These are phyloP conservation scores for Erpornis zantholeuca DNA, from an alignment of 2,113 vertebrate genomes.

Conservation along the genomic window DNA sequence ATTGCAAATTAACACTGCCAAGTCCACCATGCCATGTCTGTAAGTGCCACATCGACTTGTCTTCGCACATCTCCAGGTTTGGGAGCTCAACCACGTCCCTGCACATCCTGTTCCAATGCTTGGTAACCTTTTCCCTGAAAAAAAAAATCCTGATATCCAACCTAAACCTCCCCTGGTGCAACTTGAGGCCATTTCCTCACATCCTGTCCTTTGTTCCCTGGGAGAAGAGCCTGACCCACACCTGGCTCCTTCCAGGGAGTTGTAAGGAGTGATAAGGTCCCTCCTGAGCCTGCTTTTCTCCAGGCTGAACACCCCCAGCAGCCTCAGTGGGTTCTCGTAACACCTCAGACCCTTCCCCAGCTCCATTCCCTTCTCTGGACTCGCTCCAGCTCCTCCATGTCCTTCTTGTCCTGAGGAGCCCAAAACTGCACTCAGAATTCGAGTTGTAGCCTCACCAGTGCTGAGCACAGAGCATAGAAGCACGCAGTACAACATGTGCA, in stretches of 20 bases:
- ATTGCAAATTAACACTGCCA: not conserved
- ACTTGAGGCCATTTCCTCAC: rapidly evolving
- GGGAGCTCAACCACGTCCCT: rapidly evolving
- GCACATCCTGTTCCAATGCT: not conserved
- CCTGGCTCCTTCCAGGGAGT: no score
- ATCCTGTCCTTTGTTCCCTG: not conserved
- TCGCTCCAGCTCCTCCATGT: rapidly evolving
- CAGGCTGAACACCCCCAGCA: not conserved
- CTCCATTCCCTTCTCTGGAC: not conserved
- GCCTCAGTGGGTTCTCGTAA: not conserved
- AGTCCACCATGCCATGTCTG: not conserved
- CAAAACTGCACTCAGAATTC: not conserved
- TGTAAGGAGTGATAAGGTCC: rapidly evolving
- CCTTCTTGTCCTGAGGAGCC: not conserved
- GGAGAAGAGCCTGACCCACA: rapidly evolving
- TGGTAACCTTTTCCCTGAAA: not conserved
- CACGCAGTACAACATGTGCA: no score
- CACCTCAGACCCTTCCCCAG: not conserved
- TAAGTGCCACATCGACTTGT: not conserved
- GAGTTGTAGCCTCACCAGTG: no score
- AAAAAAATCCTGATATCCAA: no score
- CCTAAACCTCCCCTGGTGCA: not conserved
- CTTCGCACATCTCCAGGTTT: rapidly evolving
- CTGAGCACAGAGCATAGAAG: rapidly evolving
- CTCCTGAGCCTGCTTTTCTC: not conserved